phyloP scores from a whole-genome alignment of 2,113 vertebrate genomes.

The Dipodomys ordii region DNA sequence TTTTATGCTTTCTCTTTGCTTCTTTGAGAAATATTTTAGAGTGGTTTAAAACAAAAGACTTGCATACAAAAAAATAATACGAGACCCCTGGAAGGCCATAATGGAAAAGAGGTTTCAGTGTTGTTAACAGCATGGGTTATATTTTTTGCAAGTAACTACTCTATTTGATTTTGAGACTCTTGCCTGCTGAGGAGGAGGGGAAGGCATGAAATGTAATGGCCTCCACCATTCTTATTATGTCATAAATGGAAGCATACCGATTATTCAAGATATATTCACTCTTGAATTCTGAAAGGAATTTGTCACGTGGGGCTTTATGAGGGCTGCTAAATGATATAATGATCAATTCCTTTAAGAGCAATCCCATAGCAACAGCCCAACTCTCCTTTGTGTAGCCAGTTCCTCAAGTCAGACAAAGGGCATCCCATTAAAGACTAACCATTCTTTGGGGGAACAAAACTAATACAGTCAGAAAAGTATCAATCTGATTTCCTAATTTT shows the following conservation, averaged over 20 bases:
- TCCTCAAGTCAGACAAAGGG: neutral
- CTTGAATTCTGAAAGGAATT: conserved; percentile 16
- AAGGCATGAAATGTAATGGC: neutral
- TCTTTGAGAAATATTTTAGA: conserved; percentile 1
- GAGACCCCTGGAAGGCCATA: neutral
- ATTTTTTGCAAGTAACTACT: conserved; percentile 13
- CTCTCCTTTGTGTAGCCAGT: neutral
- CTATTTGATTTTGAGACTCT: conserved; percentile 31
- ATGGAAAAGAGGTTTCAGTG: neutral
- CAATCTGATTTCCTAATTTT: neutral
- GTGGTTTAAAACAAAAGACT: conserved; percentile 24
- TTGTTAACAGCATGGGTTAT: neutral
- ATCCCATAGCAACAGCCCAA: neutral
- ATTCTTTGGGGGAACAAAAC: neutral
- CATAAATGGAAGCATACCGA: conserved; percentile 16
- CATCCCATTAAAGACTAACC: neutral
- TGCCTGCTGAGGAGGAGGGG: neutral
- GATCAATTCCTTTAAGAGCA: conserved; percentile 9
- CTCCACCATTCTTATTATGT: conserved; percentile 15
- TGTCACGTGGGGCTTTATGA: conserved; percentile 1
- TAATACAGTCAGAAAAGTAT: neutral
- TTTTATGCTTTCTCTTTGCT: conserved; percentile 15
- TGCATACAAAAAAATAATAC: neutral
- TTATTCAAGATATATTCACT: conserved; percentile 4
- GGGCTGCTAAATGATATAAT: neutral